Evolutionary conservation across 2,113 vertebrate genomes (phyloP), one percentile per base, ranked within the genome.

Genomic region (Empidonax traillii): DNA sequence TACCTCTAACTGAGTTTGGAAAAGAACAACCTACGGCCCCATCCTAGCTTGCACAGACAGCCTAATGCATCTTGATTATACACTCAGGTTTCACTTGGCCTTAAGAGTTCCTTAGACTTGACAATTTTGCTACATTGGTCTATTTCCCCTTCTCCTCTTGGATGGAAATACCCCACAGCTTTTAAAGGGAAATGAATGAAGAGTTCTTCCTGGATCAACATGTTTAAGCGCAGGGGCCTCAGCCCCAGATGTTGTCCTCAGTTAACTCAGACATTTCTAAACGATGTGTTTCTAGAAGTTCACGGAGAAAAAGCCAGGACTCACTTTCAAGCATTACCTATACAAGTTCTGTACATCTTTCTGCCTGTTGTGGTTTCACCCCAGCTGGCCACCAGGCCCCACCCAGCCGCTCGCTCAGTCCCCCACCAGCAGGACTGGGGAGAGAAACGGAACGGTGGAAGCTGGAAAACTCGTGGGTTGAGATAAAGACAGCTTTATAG

Each of bases 211-310:
- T 0, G 0, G 51, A 51, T 55, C 27, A 78, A 59, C 3, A 41
- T 2, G 25, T 79, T 23, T 19, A 43, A 37, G 5, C 0, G 4
- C 8, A 61, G 66, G 72, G 27, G 7, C 10, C 56, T 56, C 49
- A 61, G 16, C 13, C 17, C 5, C 25, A 68, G 25, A 0, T 30
- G 7, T 6, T 22, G 39, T 71, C 44, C 44, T 49, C 31, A 25
- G 3, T 8, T 41, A 62, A 24, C 53, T 82, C 41, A 44, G 39
- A 33, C 5, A 58, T 59, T 87, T 94, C 52, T 71, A 24, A 6
- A 19, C 9, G 2, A 1, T 0, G 0, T 35, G 6, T 39, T 78
- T 49, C 44, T 33, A 43, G 2, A 25, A 15, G 7, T 28, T 59
- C 30, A 44, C 1, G 3, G 31, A 61, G 24, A 39, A 10, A 9